Evolutionary conservation across 2,113 vertebrate genomes (phyloP), one percentile per base, ranked within the genome.

Genomic region (Pipra filicauda): DNA sequence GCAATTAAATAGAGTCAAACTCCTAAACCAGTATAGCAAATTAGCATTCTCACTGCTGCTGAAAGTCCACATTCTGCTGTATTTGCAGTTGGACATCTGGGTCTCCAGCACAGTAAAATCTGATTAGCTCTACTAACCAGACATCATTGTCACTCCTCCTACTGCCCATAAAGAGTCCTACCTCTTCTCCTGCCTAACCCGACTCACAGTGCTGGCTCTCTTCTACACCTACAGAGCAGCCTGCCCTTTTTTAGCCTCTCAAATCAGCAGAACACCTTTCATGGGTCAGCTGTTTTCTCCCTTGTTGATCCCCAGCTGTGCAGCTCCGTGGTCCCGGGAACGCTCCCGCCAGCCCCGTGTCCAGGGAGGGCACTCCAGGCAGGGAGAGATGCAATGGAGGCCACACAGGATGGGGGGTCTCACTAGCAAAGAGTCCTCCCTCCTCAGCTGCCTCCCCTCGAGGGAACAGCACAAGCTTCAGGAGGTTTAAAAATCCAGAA

Each of bases 281-380:
- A 43, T 1, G 8, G 27, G 21, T 8, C 46, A 52, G 0, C 4
- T 12, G 35, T 27, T 18, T 31, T 3, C 1, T 3, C 5, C 33
- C 31, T 6, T 7, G 3, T 1, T 2, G 4, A 15, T 12, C 8
- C 8, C 0, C 21, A 58, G 83, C 64, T 64, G 18, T 27, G 52
- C 81, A 41, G 67, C 1, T 2, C 48, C 1, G 2, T 6, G 24
- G 8, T 14, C 24, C 31, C 30, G 64, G 52, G 52, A 65, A 49
- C 54, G 16, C 4, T 44, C 5, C 18, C 9, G 35, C 3, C 3
- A 27, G 64, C 54, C 7, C 16, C 1, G 1, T 1, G 22, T 2
- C 8, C 19, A 7, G 54, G 0, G 8, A 41, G 39, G 86, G 48
- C 73, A 17, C 0, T 2, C 28, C n/a, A 30, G 43, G 12, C 8